phyloP scores from a whole-genome alignment of 2,113 vertebrate species.

The Antechinus stuartii region DNA sequence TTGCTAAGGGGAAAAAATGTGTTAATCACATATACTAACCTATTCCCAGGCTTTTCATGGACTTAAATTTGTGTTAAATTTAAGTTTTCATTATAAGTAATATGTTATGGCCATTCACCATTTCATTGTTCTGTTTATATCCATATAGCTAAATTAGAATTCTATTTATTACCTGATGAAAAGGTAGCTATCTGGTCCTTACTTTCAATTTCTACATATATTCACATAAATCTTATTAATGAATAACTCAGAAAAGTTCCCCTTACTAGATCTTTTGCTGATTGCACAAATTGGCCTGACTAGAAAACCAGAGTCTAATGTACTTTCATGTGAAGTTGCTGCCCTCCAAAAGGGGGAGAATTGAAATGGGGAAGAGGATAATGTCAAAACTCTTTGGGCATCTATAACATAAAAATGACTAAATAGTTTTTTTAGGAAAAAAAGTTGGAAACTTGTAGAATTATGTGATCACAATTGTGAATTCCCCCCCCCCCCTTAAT shows the following conservation, averaged over 20 bases:
- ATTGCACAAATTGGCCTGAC: slow-evolving; percentile 38
- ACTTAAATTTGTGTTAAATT: not conserved
- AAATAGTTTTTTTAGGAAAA: not conserved
- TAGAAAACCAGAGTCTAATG: slow-evolving; percentile 32
- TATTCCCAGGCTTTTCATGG: not conserved
- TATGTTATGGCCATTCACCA: not conserved
- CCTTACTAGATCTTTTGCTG: not conserved
- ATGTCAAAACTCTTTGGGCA: not conserved
- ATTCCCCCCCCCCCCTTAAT: not conserved
- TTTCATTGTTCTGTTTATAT: slow-evolving; percentile 3
- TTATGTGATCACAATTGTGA: not conserved
- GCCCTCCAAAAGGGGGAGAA: not conserved
- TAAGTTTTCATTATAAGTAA: slow-evolving; percentile 1
- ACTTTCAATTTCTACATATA: not conserved
- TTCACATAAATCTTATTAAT: slow-evolving; percentile 41
- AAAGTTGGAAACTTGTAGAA: not conserved
- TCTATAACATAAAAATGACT: not conserved
- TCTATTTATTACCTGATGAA: not conserved
- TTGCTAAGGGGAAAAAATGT: not conserved
- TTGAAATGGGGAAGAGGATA: not conserved
- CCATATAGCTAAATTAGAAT: not conserved
- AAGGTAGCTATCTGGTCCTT: not conserved
- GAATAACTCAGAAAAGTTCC: slow-evolving; percentile 45
- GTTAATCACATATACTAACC: not conserved
- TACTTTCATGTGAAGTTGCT: not conserved